Base-by-base conservation (phyloP, 2,113 vertebrate species). In the Rissa tridactyla region DNA sequence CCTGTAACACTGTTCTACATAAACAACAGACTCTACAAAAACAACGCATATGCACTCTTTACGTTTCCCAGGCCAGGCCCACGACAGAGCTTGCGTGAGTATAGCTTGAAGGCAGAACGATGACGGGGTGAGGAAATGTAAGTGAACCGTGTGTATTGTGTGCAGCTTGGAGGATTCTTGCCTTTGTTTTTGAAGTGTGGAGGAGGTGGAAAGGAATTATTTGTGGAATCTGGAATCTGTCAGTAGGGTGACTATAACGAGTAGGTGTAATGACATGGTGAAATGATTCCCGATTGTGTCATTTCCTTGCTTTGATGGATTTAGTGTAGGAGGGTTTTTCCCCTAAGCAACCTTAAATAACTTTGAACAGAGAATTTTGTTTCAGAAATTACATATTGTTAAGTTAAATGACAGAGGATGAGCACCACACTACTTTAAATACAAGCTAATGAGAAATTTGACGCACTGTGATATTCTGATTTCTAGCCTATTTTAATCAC, bases 291-390 rank as follows among this genome's bases (percentile, higher is more conserved):
- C 2, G 6, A 85, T 95, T 61, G 62, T 77, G 62, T 62, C 15
- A 95, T 66, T 94, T 91, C 86, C 92, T 95, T 69, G 44, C 18
- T 66, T 94, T 90, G 81, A 85, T 76, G 22, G 52, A 86, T 93
- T 61, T 88, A 85, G 46, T 27, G 69, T 36, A 60, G 54, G 51
- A 83, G 25, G 36, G 18, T 27, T 96, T 93, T 71, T 73, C 69
- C 65, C 86, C 78, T 73, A 72, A 87, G 69, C 66, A 87, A 91
- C 17, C 32, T 85, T 61, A 89, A 91, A 75, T 40, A 93, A 75
- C 46, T 91, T 97, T n/a, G 52, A 88, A n/a, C 26, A 71, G 32
- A 84, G 21, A 81, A 68, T 57, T 21, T 61, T 9, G 49, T 94
- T 94, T 84, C 60, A 88, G 49, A 82, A 92, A 94, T 72, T 62